Percentiles rank a stretch among this genome's conserved stretches.
Conservation (phyloP, 1,140 invertebrate species). For the Hypothenemus hampei region DNA sequence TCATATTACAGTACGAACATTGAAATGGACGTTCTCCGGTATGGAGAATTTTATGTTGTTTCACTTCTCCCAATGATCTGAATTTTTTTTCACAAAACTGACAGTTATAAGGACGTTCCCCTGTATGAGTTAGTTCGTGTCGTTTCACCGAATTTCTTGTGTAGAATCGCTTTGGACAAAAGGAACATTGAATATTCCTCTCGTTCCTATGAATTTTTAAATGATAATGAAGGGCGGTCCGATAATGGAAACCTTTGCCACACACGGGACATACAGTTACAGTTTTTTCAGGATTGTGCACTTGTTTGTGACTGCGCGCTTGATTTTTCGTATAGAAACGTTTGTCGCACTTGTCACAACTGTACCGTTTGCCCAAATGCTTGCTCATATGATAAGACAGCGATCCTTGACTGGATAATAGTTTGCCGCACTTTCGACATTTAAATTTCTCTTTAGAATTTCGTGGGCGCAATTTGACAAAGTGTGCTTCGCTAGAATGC, state of each 20-base stretch:
- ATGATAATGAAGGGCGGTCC: conserved; percentile 30
- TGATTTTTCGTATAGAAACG: conserved; percentile 18
- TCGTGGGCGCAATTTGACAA: neutral
- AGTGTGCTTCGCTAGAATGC: conserved; percentile 6
- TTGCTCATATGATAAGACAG: conserved; percentile 16
- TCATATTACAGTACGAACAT: conserved; percentile 65
- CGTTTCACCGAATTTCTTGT: conserved; percentile 54
- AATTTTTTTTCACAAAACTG: conserved; percentile 62
- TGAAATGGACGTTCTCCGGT: conserved; percentile 68
- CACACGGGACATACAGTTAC: conserved; percentile 29
- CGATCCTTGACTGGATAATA: conserved; percentile 1
- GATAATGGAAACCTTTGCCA: conserved; percentile 33
- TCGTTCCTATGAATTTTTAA: conserved; percentile 36
- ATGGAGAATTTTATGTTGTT: conserved; percentile 54
- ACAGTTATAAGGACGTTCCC: conserved; percentile 73
- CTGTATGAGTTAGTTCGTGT: conserved; percentile 66
- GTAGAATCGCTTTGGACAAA: conserved; percentile 34
- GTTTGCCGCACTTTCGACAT: conserved; percentile 9
- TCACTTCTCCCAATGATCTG: conserved; percentile 37
- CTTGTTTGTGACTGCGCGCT: conserved; percentile 15
- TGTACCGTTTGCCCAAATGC: conserved; percentile 17
- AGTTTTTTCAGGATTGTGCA: conserved; percentile 19
- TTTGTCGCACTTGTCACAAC: conserved; percentile 27
- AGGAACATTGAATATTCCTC: conserved; percentile 36
- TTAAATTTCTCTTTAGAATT: neutral